Conservation (phyloP, 2,888 invertebrate genomes). For the Drosophila suboccidentalis region DNA sequence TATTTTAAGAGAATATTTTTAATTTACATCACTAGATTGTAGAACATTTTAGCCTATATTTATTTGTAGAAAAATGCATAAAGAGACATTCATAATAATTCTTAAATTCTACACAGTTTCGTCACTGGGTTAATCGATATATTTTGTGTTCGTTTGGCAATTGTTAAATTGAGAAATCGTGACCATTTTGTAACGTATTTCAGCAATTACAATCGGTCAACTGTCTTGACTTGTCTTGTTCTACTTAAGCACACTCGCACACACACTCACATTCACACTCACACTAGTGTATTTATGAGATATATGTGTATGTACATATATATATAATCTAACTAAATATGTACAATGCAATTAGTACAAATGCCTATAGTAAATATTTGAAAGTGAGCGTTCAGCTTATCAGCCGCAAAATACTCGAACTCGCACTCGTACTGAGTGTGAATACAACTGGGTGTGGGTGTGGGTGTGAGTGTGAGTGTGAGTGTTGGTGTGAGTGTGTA, state of each 20-base stretch:
- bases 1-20: too few species aligned
- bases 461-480: constrained; percentile 1
- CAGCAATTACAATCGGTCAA: constrained; percentile 58
- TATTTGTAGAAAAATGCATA: not conserved
- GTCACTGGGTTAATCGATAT: not conserved
- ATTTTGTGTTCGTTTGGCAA: constrained; percentile 16
- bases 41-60: not conserved
- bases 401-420: constrained; percentile 48
- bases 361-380: constrained; percentile 67
- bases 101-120: not conserved
- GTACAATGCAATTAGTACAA: constrained; percentile 70
- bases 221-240: constrained; percentile 40
- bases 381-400: constrained; percentile 67
- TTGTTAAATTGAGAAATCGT: constrained; percentile 43
- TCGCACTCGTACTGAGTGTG: constrained; percentile 14
- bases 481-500: constrained; percentile 6
- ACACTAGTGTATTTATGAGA: constrained; percentile 6
- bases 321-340: constrained; percentile 52
- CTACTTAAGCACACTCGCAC: constrained; percentile 40
- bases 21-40: too few species aligned
- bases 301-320: not conserved
- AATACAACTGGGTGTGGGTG: constrained; percentile 9
- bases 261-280: constrained; percentile 8
- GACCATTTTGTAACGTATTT: constrained; percentile 47
- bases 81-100: not conserved